A percentile compares a stretch with the other conserved stretches of the same genome.
Evolutionary conservation across 1,140 invertebrate species (phyloP).

Genomic region (Vollenhovia emeryi): DNA sequence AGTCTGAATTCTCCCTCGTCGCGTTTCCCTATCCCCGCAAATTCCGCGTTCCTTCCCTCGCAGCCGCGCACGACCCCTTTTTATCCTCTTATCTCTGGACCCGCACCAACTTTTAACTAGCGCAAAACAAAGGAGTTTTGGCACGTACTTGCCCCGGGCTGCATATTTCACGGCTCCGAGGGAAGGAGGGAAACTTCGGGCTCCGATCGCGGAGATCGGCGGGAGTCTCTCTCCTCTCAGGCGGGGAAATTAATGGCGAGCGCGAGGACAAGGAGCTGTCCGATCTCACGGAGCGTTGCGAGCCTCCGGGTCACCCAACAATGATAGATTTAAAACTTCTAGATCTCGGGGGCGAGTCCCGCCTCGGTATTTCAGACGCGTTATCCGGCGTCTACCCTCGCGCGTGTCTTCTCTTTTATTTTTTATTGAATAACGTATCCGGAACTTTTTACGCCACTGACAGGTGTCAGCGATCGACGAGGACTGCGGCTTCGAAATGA

Average conservation of each 20-base stretch:
- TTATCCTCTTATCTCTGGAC: conserved; percentile 69
- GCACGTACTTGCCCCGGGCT: conserved; percentile 62
- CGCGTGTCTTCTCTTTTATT: neutral
- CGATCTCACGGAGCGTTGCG: conserved; percentile 9
- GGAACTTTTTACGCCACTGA: neutral
- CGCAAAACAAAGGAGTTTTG: conserved; percentile 69
- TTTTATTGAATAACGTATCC: neutral
- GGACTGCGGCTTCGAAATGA: neutral
- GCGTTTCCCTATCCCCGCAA: conserved; percentile 1
- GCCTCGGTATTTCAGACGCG: neutral
- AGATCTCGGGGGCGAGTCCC: neutral
- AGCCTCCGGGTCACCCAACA: neutral
- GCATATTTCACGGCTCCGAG: conserved; percentile 60
- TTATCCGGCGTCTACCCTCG: neutral
- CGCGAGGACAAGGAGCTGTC: conserved; percentile 20
- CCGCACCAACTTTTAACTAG: conserved; percentile 72
- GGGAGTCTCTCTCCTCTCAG: conserved; percentile 38
- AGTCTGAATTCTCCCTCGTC: conserved; percentile 7
- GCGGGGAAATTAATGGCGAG: conserved; percentile 48
- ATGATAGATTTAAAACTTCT: conserved; percentile 4
- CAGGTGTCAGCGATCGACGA: neutral
- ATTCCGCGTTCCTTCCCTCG: neutral
- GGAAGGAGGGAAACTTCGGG: conserved; percentile 26
- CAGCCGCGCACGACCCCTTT: conserved; percentile 12
- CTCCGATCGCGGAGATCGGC: conserved; percentile 39